These are phyloP conservation scores for Cataglyphis cursor DNA, from an alignment of 2,888 invertebrate species.

Conservation along the genomic window DNA sequence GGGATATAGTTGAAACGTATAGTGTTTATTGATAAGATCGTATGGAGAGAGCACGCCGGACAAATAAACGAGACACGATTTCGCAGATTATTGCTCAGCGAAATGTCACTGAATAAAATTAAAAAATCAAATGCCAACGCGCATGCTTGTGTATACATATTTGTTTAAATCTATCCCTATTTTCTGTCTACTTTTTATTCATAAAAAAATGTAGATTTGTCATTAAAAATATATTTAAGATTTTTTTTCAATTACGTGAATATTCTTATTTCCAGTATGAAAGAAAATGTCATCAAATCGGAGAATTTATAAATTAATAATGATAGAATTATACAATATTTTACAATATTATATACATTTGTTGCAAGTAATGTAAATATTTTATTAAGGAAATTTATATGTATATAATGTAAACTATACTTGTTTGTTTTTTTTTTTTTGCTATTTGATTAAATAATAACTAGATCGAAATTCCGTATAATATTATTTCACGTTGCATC, in stretches of 20 bases:
- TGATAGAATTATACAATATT: background rate
- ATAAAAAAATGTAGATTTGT: background rate
- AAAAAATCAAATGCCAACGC: background rate
- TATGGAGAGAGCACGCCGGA: background rate
- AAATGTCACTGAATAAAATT: background rate
- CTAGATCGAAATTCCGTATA: too few relatives aligned
- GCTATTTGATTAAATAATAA: background rate
- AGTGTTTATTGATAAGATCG: background rate
- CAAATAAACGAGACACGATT: slow-evolving; percentile 7
- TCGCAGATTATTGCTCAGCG: background rate
- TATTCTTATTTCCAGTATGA: background rate
- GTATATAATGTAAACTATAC: background rate
- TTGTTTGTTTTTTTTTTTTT: background rate
- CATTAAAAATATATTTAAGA: background rate
- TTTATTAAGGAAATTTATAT: background rate
- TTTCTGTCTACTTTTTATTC: background rate
- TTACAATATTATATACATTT: background rate
- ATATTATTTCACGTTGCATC: background rate
- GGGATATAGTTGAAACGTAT: background rate
- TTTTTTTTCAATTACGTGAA: background rate
- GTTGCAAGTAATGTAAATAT: background rate
- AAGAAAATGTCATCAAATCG: slow-evolving; percentile 1
- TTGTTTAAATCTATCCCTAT: background rate
- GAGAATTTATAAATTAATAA: background rate
- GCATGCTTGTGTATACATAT: background rate